Evolutionary conservation across 2,113 vertebrate species (phyloP), one percentile per base, ranked within the genome.

Genomic region (Tinamus guttatus): DNA sequence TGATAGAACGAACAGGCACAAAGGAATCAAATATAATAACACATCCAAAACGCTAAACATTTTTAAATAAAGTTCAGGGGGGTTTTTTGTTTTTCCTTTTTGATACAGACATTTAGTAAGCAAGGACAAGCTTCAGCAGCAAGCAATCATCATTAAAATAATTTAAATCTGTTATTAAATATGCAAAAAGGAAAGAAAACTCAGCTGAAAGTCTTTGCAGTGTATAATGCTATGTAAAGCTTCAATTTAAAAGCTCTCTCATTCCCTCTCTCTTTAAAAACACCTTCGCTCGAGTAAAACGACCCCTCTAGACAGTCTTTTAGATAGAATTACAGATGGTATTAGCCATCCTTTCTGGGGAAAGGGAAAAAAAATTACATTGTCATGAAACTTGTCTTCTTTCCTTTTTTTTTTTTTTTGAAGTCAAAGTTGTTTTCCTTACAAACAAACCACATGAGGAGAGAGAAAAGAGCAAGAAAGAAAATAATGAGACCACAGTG

Each of bases 1-100:
- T 79, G 38, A 75, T 84, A 11, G 47, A 84, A 85, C 49, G 87
- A 87, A 91, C 36, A 54, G 40, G 34, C 38, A 71, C 2, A 7
- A 85, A 81, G 83, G 40, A 86, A 86, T 64, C 80, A 93, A 93
- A 94, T 64, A n/a, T 65, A 86, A 88, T 49, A 75, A 73, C 19
- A 80, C 13, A 43, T 67, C 83, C 51, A 81, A 90, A 90, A 30
- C 19, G 36, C 56, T n/a, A 86, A 90, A 62, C 63, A 75, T 32
- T 92, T 51, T 63, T 67, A 86, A 74, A 77, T 67, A 4, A 85
- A 51, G 19, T 85, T 85, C 59, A 90, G 54, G 86, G 17, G 13
- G 5, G 59, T 74, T 69, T 69, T 5, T 80, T 49, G 21, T 24
- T 49, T 49, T 49, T 49, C 49, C 11, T 49, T 49, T 78, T 70